Percentiles rank a stretch among this genome's conserved stretches.
These are phyloP conservation scores for Eospalax fontanierii DNA, from an alignment of 2,797 vertebrate species.

Conservation along the genomic window DNA sequence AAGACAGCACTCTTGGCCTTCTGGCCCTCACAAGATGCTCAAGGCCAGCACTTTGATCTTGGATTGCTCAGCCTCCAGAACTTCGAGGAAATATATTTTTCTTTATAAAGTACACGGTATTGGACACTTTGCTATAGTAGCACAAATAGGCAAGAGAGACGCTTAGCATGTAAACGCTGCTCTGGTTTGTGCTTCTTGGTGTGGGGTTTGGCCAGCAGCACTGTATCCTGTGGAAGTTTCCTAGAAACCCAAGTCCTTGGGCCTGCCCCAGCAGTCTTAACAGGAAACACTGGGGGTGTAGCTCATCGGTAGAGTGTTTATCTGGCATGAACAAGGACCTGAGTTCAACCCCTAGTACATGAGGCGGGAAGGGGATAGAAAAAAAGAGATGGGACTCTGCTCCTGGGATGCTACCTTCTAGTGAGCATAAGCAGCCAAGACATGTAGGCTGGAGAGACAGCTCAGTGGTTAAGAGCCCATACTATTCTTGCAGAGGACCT, in stretches of 20 bases:
- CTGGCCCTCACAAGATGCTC: neutral
- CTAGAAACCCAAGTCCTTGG: neutral
- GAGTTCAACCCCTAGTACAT: neutral
- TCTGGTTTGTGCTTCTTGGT: neutral
- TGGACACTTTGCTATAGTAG: neutral
- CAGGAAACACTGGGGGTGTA: neutral
- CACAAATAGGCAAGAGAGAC: neutral
- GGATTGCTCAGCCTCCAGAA: neutral
- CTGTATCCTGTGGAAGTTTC: neutral
- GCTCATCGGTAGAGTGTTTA: neutral
- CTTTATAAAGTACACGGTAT: neutral
- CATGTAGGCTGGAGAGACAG: no score
- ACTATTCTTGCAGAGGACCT: no score
- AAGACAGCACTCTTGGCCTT: neutral
- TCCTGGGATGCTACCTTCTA: neutral
- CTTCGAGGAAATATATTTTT: neutral
- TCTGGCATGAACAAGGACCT: neutral
- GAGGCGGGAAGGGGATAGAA: neutral
- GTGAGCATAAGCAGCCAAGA: neutral
- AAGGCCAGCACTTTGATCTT: neutral
- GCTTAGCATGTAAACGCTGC: neutral
- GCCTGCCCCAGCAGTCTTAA: neutral
- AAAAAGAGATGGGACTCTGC: neutral
- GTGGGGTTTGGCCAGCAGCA: rapidly evolving
- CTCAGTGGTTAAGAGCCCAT: no score